A percentile compares a stretch with the other conserved stretches of the same genome.
Conservation (phyloP, 2,797 vertebrate genomes). For the Pachyuromys duprasi region DNA sequence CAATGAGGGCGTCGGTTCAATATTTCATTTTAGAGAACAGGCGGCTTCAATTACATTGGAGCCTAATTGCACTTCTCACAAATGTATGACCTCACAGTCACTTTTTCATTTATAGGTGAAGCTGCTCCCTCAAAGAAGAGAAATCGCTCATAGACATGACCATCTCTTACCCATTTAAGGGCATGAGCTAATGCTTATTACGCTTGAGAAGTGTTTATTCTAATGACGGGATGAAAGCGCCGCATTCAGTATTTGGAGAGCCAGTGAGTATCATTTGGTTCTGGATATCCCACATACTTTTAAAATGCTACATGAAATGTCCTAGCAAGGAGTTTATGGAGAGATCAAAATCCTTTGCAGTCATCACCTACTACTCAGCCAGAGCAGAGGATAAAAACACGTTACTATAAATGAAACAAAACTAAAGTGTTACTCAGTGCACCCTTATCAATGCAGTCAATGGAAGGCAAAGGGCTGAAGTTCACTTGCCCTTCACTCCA, state of each 20-base stretch:
- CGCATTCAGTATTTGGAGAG: not conserved
- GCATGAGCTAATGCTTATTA: not conserved
- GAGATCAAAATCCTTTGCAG: constrained; percentile 4
- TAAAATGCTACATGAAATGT: not conserved
- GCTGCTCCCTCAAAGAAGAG: not conserved
- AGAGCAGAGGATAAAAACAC: not conserved
- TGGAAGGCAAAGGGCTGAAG: not conserved
- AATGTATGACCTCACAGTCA: not conserved
- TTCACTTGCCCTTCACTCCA: not conserved
- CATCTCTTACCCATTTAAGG: not conserved
- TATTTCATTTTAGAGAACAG: constrained; percentile 63
- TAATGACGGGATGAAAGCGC: not conserved
- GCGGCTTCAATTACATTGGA: not conserved
- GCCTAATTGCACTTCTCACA: not conserved
- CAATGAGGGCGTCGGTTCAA: not conserved
- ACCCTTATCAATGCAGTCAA: not conserved
- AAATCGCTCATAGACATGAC: not conserved
- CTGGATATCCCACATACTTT: not conserved
- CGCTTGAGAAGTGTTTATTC: not conserved
- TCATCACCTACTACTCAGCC: not conserved
- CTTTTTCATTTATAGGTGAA: not conserved
- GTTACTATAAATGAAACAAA: not conserved
- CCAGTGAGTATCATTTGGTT: not conserved
- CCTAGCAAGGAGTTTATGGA: not conserved
- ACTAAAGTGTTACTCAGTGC: not conserved